phyloP scores from a whole-genome alignment of 2,797 vertebrate genomes.

The Argentina silus region DNA sequence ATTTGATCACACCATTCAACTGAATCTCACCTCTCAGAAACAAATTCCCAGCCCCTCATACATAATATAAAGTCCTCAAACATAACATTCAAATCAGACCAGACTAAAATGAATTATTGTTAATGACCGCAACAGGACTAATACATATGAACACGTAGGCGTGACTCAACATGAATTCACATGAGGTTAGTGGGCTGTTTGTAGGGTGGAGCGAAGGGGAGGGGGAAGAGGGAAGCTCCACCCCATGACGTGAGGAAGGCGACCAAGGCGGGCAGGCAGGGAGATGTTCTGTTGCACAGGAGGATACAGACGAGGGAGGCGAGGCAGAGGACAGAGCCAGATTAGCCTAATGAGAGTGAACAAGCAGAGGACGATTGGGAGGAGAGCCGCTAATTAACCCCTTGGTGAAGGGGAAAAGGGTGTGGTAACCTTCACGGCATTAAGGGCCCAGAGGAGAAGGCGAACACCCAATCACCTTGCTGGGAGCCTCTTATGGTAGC shows the following conservation, averaged over 20 bases:
- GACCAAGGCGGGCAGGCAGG: slow-evolving; percentile 17
- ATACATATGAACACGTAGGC: background rate
- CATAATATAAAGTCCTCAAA: background rate
- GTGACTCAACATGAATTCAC: slow-evolving; percentile 11
- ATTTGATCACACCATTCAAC: background rate
- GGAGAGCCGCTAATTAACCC: slow-evolving; percentile 73
- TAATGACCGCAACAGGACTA: background rate
- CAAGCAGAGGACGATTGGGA: slow-evolving; percentile 77
- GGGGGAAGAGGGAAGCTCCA: slow-evolving; percentile 27
- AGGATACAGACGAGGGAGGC: slow-evolving; percentile 63
- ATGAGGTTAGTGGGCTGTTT: background rate
- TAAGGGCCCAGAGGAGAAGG: slow-evolving; percentile 26
- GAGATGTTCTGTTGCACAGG: slow-evolving; percentile 65
- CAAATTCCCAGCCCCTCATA: background rate
- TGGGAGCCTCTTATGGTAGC: slow-evolving; percentile 1
- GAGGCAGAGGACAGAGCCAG: slow-evolving; percentile 73
- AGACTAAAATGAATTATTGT: background rate
- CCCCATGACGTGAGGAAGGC: slow-evolving; percentile 46
- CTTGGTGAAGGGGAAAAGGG: slow-evolving; percentile 60
- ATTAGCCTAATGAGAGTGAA: slow-evolving; percentile 80
- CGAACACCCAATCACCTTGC: slow-evolving; percentile 13
- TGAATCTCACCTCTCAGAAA: background rate
- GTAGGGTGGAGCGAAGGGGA: background rate
- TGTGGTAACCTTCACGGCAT: slow-evolving; percentile 53
- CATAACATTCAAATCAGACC: background rate